Evolutionary conservation across 2,113 vertebrate species (phyloP).

Genomic region (Toxostoma redivivum): DNA sequence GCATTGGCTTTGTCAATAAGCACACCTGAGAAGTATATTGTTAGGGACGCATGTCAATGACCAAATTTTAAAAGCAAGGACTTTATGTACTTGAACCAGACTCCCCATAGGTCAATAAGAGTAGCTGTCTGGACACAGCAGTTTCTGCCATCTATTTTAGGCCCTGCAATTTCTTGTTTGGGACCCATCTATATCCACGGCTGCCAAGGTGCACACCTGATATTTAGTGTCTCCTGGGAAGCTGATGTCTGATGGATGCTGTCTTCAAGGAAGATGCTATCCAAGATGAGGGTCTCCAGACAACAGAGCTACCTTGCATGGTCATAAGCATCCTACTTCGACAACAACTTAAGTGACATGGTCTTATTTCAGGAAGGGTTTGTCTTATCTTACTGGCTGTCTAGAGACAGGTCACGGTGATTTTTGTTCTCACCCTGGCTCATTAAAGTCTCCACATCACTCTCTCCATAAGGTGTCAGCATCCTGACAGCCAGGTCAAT

Average conservation of each 20-base stretch:
- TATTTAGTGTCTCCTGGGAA: not conserved
- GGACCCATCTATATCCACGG: not conserved
- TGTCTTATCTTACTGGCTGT: not conserved
- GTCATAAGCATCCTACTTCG: not conserved
- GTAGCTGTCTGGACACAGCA: not conserved
- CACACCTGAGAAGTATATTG: not conserved
- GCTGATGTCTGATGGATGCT: not conserved
- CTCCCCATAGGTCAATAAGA: not conserved
- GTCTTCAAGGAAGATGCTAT: not conserved
- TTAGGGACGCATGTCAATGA: rapidly evolving
- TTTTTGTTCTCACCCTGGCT: not conserved
- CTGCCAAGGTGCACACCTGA: not conserved
- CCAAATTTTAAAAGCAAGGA: not conserved
- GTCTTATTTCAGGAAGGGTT: not conserved
- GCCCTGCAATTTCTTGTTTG: not conserved
- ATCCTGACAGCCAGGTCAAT: not conserved
- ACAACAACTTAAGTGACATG: not conserved
- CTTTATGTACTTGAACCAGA: not conserved
- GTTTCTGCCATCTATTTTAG: not conserved
- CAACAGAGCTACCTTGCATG: not conserved
- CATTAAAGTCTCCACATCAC: not conserved
- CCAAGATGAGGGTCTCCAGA: not conserved
- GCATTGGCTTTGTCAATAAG: not conserved
- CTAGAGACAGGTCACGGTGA: not conserved
- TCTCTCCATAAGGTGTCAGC: not conserved